These are phyloP conservation scores for Blomia tropicalis DNA, from an alignment of 2,888 invertebrate species.

Conservation along the genomic window DNA sequence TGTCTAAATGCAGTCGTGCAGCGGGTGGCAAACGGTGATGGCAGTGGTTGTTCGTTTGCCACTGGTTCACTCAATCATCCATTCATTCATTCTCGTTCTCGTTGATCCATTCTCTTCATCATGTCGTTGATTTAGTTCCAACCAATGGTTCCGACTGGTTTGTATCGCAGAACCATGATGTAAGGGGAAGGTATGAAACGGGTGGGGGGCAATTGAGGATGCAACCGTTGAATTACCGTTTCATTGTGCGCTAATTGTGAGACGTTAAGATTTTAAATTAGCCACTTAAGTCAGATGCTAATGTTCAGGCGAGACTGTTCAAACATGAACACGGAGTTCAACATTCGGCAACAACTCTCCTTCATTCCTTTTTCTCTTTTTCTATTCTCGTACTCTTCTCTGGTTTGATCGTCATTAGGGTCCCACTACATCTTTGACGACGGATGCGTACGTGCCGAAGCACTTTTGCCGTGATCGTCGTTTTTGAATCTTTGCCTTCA, in stretches of 20 bases:
- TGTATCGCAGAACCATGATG: too few species aligned
- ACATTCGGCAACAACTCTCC: too few species aligned
- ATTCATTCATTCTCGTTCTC: not conserved
- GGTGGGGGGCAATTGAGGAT: too few species aligned
- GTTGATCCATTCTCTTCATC: too few species aligned
- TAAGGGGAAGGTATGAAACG: too few species aligned
- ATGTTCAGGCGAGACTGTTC: constrained; percentile 7
- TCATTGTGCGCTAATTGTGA: constrained; percentile 10
- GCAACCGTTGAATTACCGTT: too few species aligned
- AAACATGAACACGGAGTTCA: too few species aligned
- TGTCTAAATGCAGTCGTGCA: constrained; percentile 7
- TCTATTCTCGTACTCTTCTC: not conserved
- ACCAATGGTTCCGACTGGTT: too few species aligned
- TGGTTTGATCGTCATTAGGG: not conserved
- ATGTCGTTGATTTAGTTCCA: too few species aligned
- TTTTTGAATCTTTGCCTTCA: not conserved
- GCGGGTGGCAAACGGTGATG: not conserved
- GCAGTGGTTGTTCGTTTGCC: too few species aligned
- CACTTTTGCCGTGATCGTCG: not conserved
- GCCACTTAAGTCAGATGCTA: constrained; percentile 14
- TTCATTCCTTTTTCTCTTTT: too few species aligned
- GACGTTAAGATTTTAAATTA: constrained; percentile 13
- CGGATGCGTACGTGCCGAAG: constrained; percentile 1
- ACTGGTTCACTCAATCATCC: not conserved
- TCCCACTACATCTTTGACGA: not conserved